These are phyloP conservation scores for Geotrupes spiniger DNA, from an alignment of 2,888 invertebrate species.

Conservation along the genomic window DNA sequence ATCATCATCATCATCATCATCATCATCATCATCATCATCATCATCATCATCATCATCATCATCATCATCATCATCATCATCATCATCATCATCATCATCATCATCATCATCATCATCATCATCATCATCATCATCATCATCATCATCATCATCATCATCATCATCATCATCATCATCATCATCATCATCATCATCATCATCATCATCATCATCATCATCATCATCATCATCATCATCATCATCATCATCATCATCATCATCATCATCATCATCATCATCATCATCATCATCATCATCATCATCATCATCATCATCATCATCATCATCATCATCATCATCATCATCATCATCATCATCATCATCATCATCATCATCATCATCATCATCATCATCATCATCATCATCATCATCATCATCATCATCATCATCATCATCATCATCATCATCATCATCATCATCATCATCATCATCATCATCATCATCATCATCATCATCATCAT, in stretches of 20 bases:
- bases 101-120: background rate
- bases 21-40: background rate
- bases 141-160: constrained; percentile 1
- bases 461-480: background rate
- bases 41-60: background rate
- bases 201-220: no score
- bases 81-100: background rate
- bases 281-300: no score
- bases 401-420: background rate
- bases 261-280: no score
- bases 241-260: no score
- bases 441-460: background rate
- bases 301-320: background rate
- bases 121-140: constrained; percentile 1
- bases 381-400: background rate
- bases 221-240: no score
- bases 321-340: background rate
- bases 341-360: background rate
- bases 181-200: no score
- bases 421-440: background rate
- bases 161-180: constrained; percentile 1
- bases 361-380: background rate
- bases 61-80: background rate
- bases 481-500: background rate
- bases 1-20: background rate